Base-by-base conservation (phyloP, 2,113 vertebrate species). In the Xiphias gladius region DNA sequence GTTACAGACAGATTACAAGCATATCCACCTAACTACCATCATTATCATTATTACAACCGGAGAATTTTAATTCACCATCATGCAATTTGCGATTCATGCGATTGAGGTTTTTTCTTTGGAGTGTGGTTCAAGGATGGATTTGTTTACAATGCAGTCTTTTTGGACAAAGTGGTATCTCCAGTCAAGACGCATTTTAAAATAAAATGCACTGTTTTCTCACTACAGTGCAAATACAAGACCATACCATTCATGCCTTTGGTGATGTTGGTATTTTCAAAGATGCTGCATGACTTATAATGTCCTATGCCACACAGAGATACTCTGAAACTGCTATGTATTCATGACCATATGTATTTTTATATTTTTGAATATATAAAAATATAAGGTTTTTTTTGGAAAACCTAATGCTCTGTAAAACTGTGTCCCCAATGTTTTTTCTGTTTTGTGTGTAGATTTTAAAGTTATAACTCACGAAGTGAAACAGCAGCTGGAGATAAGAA, bases 21-120 rank as follows among this genome's bases (percentile, higher is more conserved):
- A 82, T 89, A 71, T 84, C 66, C 75, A 79, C 79, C 71, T 62
- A 91, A 91, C 74, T 76, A 77, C 84, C 24, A 48, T 74, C 65
- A 88, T 91, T 90, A 89, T 87, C 81, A 37, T 89, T 76, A 88
- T 81, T 85, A 81, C 80, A 87, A 86, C 64, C 37, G 3, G 72
- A 75, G 62, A 85, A 84, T 85, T 90, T 79, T 88, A n/a, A 86
- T 91, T 89, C 86, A 83, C 68, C 80, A 75, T 87, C 76, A 78
- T 79, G 86, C 86, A 88, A 78, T 72, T 71, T 85, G 77, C 1
- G 24, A 79, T 80, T 87, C 66, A 76, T 73, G 58, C 1, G n/a
- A 80, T 10, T 81, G 83, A 85, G 68, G 78, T 89, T 89, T 84
- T 24, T 82, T 84, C 80, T 54, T 85, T 74, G 41, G 80, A 84